Evolutionary conservation across 2,888 invertebrate genomes (phyloP), one percentile per base, ranked within the genome.

Genomic region (Leptinotarsa juncta): DNA sequence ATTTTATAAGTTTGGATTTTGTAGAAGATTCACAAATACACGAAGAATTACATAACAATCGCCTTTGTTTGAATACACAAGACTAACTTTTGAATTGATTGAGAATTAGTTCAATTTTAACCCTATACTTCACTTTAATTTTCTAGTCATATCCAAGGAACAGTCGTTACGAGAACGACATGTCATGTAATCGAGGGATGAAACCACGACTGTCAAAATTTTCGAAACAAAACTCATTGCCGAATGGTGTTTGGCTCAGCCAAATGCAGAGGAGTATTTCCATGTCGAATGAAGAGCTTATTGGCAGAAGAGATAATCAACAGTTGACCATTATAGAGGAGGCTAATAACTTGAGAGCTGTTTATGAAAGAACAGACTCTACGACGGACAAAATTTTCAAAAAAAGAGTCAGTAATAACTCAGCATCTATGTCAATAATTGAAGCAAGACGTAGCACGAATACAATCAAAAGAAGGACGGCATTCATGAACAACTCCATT

Each of bases 401-500:
- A 60, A 80, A 81, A 72, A 81, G 82, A 66, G 65, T 72, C 2
- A 83, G 82, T 72, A 77, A 80, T 42, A 79, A 67, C 26, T 75
- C 73, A 26, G 67, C 73, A 65, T 73, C 79, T 62, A 79, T 71
- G n/a, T 73, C 76, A 62, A 51, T 72, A 15, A 72, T 74, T 14
- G 83, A 81, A 3, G 81, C 81, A 23, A 77, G 85, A 55, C 76
- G 85, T 69, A 73, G 77, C 14, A 85, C 84, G 2, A 79, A 81
- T 2, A 83, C 85, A 48, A 77, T 82, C 15, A 85, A 91, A 78
- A 87, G 91, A 80, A 88, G 92, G 20, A 93, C 93, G 0, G 89
- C 90, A 12, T 93, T 93, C 78, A 93, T 93, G 92, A 93, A 93
- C 75, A 92, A 91, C 73, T 93, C 92, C 85, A 86, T 90, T 32